A percentile compares a stretch with the other conserved stretches of the same genome.
Conservation (phyloP, 2,113 vertebrate species). For the Cheirogaleus medius region DNA sequence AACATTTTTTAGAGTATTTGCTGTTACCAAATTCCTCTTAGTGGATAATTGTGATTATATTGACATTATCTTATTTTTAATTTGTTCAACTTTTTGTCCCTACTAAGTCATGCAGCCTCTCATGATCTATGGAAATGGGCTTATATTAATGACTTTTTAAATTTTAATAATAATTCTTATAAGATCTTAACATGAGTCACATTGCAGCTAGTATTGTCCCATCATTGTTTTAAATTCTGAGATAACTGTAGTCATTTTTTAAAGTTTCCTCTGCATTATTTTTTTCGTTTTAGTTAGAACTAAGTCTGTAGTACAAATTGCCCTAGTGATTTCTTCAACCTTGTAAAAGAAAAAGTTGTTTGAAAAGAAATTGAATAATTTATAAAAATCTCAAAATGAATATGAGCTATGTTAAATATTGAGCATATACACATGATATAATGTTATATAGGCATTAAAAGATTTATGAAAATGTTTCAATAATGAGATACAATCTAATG, state of each 20-base stretch:
- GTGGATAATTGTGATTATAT: neutral
- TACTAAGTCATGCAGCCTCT: neutral
- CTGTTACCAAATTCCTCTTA: neutral
- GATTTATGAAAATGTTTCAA: constrained; percentile 8
- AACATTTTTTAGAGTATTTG: neutral
- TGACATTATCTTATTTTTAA: neutral
- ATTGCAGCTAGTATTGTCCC: neutral
- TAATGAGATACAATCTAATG: neutral
- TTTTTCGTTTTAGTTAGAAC: neutral
- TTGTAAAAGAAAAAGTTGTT: neutral
- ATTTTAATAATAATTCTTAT: neutral
- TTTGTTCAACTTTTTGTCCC: neutral
- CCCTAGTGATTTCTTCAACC: neutral
- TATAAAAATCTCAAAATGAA: constrained; percentile 27
- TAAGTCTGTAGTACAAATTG: neutral
- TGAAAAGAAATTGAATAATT: constrained; percentile 34
- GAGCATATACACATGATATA: neutral
- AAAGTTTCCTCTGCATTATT: neutral
- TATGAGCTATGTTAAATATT: neutral
- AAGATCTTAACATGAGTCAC: neutral
- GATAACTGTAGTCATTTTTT: neutral
- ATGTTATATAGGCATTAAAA: neutral
- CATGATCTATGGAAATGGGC: neutral
- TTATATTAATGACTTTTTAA: neutral
- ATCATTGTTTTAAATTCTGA: neutral